Percentiles rank a stretch among this genome's conserved stretches.
These are phyloP conservation scores for Tupiocoris notatus DNA, from an alignment of 2,888 invertebrate genomes.

Conservation along the genomic window DNA sequence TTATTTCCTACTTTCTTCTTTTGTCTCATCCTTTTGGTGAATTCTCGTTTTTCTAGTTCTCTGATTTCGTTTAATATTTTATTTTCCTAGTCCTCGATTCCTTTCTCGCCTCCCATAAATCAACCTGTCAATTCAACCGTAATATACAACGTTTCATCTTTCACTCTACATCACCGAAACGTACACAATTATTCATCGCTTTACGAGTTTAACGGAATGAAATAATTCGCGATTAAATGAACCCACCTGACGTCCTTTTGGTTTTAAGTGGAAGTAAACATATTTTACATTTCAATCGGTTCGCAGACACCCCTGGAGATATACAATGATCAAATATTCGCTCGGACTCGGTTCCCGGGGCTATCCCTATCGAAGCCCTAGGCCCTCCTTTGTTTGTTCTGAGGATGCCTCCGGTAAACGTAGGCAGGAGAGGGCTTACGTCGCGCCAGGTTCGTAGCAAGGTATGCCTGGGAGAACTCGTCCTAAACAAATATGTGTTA, in stretches of 20 bases:
- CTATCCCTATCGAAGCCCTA: conserved; percentile 18
- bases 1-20: no score
- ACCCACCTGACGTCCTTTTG: background rate
- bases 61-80: no score
- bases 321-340: conserved; percentile 27
- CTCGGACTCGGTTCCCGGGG: conserved; percentile 1
- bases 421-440: background rate
- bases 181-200: no score
- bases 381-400: conserved; percentile 1
- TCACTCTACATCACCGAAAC: no score
- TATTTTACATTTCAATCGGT: conserved; percentile 36
- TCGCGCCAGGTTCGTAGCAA: background rate
- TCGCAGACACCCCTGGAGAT: background rate
- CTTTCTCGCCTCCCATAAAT: no score
- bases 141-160: no score
- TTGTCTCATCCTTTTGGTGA: no score
- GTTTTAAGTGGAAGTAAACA: conserved; percentile 20
- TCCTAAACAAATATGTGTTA: conserved; percentile 39
- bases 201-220: background rate
- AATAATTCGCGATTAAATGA: background rate
- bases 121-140: no score
- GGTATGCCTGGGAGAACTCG: background rate
- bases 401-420: background rate
- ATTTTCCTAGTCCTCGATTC: no score
- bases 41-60: no score